phyloP scores from a whole-genome alignment of 2,113 vertebrate species.

The Columba livia region DNA sequence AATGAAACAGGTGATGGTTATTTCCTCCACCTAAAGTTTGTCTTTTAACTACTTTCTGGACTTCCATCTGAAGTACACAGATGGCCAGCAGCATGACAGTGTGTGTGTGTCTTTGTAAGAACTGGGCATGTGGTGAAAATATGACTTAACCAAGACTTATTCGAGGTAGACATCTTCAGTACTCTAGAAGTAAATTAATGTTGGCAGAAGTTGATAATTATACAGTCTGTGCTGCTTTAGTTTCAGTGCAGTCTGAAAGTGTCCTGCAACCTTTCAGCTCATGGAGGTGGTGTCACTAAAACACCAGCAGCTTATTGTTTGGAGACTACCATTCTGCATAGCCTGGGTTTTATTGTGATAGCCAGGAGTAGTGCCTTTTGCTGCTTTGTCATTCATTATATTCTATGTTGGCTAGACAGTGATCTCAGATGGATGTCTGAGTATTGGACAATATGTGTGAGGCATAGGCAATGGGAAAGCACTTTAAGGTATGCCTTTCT shows the following conservation, averaged over 20 bases:
- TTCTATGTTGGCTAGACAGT: background rate
- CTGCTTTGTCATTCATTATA: background rate
- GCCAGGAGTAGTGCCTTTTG: background rate
- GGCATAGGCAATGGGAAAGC: background rate
- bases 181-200: background rate
- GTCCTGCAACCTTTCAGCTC: background rate
- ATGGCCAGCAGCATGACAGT: background rate
- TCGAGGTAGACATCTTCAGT: background rate
- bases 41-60: background rate
- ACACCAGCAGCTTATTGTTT: background rate
- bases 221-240: background rate
- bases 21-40: background rate
- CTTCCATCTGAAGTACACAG: background rate
- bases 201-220: background rate
- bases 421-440: background rate
- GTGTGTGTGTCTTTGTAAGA: background rate
- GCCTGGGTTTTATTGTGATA: background rate
- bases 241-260: background rate
- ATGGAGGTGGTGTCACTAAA: background rate
- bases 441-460: background rate
- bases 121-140: background rate
- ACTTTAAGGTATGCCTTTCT: rapidly evolving
- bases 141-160: background rate
- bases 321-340: background rate
- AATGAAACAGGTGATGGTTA: background rate